These are phyloP conservation scores for Mesaphorura yosii DNA, from an alignment of 1,140 invertebrate species.

Conservation along the genomic window DNA sequence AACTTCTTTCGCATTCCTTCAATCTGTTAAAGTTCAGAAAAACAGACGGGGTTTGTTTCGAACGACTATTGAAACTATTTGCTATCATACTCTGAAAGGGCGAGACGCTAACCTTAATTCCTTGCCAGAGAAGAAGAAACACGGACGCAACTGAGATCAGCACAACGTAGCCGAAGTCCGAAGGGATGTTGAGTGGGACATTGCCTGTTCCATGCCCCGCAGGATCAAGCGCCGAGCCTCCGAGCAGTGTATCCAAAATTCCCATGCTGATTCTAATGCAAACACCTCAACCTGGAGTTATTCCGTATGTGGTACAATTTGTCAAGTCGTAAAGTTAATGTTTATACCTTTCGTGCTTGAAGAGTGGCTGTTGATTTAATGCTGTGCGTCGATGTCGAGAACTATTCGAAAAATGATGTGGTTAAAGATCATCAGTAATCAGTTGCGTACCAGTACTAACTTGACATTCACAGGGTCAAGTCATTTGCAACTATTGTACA, in stretches of 20 bases:
- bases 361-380: no score
- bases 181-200: constrained; percentile 29
- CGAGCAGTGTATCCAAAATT: constrained; percentile 14
- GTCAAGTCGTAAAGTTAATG: no score
- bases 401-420: no score
- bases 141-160: constrained; percentile 34
- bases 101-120: no score
- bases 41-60: background rate
- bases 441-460: no score
- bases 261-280: background rate
- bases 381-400: no score
- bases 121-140: constrained; percentile 36
- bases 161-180: constrained; percentile 36
- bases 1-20: constrained; percentile 17
- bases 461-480: no score
- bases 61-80: background rate
- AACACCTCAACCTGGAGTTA: background rate
- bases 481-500: no score
- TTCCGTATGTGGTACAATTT: no score
- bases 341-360: no score
- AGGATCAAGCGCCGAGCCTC: constrained; percentile 14
- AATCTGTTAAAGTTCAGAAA: constrained; percentile 27
- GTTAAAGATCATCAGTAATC: no score
- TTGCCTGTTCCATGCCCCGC: background rate
- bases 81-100: background rate